These are phyloP conservation scores for Sciurus niger DNA, from an alignment of 2,113 vertebrate species.

Conservation along the genomic window DNA sequence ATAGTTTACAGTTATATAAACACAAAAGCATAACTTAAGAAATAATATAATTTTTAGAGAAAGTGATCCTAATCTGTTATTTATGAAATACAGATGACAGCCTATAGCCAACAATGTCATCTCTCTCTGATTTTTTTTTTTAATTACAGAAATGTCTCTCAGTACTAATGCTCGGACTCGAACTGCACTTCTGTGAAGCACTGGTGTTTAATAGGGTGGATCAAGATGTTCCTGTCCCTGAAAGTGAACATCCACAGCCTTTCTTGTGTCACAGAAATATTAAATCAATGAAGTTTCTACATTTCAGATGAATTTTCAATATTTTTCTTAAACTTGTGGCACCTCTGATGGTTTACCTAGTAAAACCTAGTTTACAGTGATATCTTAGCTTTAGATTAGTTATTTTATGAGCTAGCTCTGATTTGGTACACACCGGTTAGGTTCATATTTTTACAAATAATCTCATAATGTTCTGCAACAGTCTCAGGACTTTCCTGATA, in stretches of 20 bases:
- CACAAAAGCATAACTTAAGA: neutral
- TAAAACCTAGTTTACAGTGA: neutral
- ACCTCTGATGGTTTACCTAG: neutral
- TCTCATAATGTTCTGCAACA: neutral
- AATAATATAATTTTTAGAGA: neutral
- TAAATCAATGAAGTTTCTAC: neutral
- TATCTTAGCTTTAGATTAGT: constrained; percentile 44
- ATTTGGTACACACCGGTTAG: neutral
- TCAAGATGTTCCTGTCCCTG: neutral
- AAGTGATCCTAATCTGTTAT: neutral
- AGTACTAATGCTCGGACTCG: neutral
- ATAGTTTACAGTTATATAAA: neutral
- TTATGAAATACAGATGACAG: constrained; percentile 36
- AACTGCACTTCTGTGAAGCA: neutral
- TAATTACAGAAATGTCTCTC: neutral
- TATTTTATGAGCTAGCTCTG: constrained; percentile 21
- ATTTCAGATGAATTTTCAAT: neutral
- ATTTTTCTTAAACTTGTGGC: constrained; percentile 35
- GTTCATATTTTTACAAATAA: constrained; percentile 47
- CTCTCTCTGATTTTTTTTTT: neutral
- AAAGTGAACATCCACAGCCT: neutral
- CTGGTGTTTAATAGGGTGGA: neutral
- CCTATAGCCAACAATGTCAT: neutral
- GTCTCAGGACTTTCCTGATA: no score
- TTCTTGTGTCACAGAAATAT: neutral